Conservation (phyloP, 2,113 vertebrate species). For the Pomatostomus ruficeps region DNA sequence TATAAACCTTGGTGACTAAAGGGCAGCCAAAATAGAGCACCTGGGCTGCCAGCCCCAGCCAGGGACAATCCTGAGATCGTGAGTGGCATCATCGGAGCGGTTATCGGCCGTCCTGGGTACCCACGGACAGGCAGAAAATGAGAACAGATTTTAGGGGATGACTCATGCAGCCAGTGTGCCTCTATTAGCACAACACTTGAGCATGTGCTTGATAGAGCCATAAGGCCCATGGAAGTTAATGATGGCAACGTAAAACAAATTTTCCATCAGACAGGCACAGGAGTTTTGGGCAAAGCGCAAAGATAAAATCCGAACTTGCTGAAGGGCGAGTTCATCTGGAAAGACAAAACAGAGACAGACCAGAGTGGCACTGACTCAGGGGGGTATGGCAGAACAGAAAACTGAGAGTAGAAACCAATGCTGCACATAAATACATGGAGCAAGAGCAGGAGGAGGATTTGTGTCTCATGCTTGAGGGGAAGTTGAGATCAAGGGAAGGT, state of each 20-base stretch:
- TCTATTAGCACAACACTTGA: slow-evolving; percentile 51
- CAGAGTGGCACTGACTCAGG: not conserved
- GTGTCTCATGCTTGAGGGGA: not conserved
- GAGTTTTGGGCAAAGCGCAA: not conserved
- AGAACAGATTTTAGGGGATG: slow-evolving; percentile 46
- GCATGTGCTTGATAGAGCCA: slow-evolving; percentile 27
- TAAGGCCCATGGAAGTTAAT: slow-evolving; percentile 31
- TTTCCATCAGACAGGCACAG: not conserved
- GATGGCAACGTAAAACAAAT: not conserved
- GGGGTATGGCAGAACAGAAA: not conserved
- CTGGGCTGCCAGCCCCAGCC: not conserved
- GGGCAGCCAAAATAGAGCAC: not conserved
- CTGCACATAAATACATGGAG: not conserved
- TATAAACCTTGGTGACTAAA: not conserved
- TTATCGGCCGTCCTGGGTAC: not conserved
- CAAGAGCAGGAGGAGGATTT: not conserved
- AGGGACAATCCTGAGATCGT: not conserved
- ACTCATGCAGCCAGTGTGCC: slow-evolving; percentile 24
- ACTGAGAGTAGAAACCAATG: not conserved
- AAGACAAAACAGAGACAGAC: not conserved
- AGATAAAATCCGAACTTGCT: not conserved
- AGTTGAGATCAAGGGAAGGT: not conserved
- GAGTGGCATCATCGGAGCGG: not conserved
- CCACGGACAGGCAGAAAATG: not conserved
- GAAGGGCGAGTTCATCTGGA: not conserved